phyloP scores from a whole-genome alignment of 2,888 invertebrate genomes.

The Eristalis pertinax region DNA sequence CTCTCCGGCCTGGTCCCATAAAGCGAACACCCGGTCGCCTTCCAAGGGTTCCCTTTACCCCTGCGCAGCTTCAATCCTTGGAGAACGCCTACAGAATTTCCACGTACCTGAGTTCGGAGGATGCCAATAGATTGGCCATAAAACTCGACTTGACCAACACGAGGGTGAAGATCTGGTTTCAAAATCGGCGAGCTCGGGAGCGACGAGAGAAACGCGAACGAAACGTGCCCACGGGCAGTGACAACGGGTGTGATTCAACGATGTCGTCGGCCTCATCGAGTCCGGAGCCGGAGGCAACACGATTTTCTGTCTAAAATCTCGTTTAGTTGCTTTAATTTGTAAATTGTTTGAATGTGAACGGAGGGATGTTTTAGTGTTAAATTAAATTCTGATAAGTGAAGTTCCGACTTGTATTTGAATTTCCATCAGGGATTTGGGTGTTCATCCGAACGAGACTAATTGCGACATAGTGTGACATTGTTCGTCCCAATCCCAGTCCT shows the following conservation, averaged over 20 bases:
- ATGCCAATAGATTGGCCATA: conserved; percentile 84
- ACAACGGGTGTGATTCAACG: conserved; percentile 77
- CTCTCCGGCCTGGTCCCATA: conserved; percentile 79
- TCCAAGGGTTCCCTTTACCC: conserved; percentile 88
- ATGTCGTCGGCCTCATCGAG: conserved; percentile 79
- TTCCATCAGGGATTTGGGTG: too few species aligned
- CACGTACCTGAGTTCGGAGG: conserved; percentile 86
- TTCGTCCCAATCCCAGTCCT: too few species aligned
- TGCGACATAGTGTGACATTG: too few species aligned
- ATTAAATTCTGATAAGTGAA: too few species aligned
- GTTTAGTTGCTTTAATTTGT: background rate
- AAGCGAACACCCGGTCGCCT: conserved; percentile 84
- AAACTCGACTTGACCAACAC: conserved; percentile 85
- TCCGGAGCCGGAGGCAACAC: conserved; percentile 77
- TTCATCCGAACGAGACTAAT: too few species aligned
- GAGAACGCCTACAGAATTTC: conserved; percentile 85
- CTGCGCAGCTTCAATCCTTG: conserved; percentile 84
- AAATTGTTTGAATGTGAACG: background rate
- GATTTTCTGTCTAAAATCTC: conserved; percentile 33
- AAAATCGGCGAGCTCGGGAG: conserved; percentile 90
- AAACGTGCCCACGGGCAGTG: conserved; percentile 74
- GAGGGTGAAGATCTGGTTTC: conserved; percentile 90
- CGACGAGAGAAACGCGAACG: conserved; percentile 84
- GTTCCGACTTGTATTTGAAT: background rate
- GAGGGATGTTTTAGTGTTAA: too few species aligned